phyloP scores from a whole-genome alignment of 2,888 invertebrate species.

The Atrina japonica region DNA sequence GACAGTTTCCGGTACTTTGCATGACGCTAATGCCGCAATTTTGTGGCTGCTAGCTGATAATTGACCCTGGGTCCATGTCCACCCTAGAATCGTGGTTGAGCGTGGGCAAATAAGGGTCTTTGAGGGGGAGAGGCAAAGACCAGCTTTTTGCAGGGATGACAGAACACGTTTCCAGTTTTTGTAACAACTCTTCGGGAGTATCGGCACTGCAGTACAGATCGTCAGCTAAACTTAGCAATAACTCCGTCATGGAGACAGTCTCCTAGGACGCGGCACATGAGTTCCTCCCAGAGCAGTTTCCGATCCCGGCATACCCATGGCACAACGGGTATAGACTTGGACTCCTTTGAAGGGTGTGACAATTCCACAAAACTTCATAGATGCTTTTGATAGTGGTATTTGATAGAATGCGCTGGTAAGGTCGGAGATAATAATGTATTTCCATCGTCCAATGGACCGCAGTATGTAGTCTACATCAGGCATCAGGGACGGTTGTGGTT shows the following conservation, averaged over 20 bases:
- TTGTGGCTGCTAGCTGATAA: slow-evolving; percentile 20
- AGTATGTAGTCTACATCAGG: slow-evolving; percentile 47
- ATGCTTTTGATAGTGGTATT: slow-evolving; percentile 47
- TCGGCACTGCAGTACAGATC: slow-evolving; percentile 56
- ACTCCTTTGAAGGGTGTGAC: slow-evolving; percentile 56
- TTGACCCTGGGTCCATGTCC: slow-evolving; percentile 52
- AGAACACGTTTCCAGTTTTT: slow-evolving; percentile 43
- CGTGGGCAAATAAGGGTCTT: slow-evolving; percentile 49
- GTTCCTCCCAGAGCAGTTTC: no score
- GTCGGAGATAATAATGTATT: slow-evolving; percentile 55
- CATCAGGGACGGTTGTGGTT: slow-evolving; percentile 52
- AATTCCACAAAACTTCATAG: slow-evolving; percentile 62
- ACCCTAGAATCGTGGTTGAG: slow-evolving; percentile 45
- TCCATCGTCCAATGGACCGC: slow-evolving; percentile 51
- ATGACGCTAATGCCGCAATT: not conserved
- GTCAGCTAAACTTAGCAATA: slow-evolving; percentile 56
- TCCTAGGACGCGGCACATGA: slow-evolving; percentile 53
- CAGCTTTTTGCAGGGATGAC: slow-evolving; percentile 26
- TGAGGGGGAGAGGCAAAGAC: slow-evolving; percentile 40
- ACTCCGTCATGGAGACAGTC: slow-evolving; percentile 47
- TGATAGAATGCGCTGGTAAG: slow-evolving; percentile 56
- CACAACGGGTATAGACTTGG: slow-evolving; percentile 55
- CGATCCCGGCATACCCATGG: slow-evolving; percentile 65
- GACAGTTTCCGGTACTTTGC: slow-evolving; percentile 44
- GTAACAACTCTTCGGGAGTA: slow-evolving; percentile 43